Evolutionary conservation across 1,140 invertebrate genomes (phyloP).

Genomic region (Zaprionus nigranus): DNA sequence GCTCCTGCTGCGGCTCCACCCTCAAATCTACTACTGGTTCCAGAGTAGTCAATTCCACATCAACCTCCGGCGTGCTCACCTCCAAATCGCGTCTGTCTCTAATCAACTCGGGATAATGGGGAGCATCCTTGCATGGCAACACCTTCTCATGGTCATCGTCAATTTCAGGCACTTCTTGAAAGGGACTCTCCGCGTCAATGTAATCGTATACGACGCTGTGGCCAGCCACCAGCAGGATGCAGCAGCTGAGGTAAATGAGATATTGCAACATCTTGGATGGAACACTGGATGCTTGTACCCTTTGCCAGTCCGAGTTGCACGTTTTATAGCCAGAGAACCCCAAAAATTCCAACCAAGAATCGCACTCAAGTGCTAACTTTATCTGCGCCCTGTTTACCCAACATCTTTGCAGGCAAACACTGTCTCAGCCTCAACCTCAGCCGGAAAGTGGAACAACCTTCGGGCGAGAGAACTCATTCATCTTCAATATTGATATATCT

Average conservation of each 20-base stretch:
- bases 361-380: conserved; percentile 36
- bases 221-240: conserved; percentile 43
- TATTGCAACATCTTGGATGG: conserved; percentile 49
- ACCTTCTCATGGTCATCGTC: neutral
- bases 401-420: conserved; percentile 42
- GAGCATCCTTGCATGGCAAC: too few species aligned
- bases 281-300: conserved; percentile 38
- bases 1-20: neutral
- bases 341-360: conserved; percentile 6
- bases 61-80: neutral
- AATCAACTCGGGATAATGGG: neutral
- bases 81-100: conserved; percentile 17
- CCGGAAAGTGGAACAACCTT: conserved; percentile 43
- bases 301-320: conserved; percentile 7
- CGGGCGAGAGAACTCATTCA: conserved; percentile 17
- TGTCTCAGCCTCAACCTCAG: neutral
- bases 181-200: neutral
- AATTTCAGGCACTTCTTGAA: too few species aligned
- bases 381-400: conserved; percentile 31
- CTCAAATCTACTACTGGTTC: neutral
- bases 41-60: neutral
- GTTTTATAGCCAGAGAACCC: conserved; percentile 50
- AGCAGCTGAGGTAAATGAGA: conserved; percentile 38
- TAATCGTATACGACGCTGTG: too few species aligned
- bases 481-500: conserved; percentile 19